Evolutionary conservation across 2,797 vertebrate species (phyloP).

Genomic region (Acanthis flammea): DNA sequence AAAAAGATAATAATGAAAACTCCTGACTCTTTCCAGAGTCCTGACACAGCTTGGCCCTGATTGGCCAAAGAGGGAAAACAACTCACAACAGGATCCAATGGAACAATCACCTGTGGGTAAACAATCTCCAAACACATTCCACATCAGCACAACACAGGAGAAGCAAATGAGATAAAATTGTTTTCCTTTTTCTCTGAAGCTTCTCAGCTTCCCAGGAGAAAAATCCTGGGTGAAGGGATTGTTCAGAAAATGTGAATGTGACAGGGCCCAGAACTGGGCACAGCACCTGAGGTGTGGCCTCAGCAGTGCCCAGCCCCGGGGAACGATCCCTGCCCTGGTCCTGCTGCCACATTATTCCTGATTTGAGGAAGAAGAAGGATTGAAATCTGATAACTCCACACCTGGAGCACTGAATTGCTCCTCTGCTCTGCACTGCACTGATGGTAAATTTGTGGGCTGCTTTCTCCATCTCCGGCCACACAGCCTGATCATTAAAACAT

Average conservation of each 20-base stretch:
- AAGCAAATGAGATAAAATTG: background rate
- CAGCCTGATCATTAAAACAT: background rate
- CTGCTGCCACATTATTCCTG: background rate
- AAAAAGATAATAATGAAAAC: no score
- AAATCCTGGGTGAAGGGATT: accelerated
- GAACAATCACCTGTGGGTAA: no score
- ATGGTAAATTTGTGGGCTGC: background rate
- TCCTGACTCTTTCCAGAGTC: no score
- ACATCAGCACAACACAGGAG: background rate
- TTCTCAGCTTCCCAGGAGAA: background rate
- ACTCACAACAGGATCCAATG: no score
- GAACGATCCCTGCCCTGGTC: no score
- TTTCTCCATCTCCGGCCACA: background rate
- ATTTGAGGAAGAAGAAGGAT: background rate
- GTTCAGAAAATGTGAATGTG: background rate
- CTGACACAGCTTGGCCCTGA: no score
- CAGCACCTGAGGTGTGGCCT: accelerated
- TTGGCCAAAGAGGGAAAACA: no score
- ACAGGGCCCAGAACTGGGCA: background rate
- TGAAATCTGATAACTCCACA: background rate
- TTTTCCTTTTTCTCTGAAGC: background rate
- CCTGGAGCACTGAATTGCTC: background rate
- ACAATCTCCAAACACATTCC: background rate
- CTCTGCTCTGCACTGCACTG: background rate
- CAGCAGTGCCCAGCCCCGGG: background rate